Evolutionary conservation across 2,113 vertebrate genomes (phyloP).

Genomic region (Rynchops niger): DNA sequence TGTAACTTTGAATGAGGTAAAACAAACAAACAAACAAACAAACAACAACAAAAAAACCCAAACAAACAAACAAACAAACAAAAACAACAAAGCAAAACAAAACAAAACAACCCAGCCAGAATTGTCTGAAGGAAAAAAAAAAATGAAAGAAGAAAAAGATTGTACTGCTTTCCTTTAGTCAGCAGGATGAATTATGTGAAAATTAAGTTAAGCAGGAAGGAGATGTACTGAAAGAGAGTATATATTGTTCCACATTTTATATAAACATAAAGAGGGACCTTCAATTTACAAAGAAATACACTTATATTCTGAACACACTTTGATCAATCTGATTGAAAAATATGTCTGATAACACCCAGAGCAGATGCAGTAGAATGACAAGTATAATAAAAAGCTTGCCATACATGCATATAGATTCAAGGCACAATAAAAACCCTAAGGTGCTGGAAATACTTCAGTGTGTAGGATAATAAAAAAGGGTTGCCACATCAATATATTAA

Average conservation of each 20-base stretch:
- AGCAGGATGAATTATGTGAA: background rate
- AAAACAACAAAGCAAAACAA: background rate
- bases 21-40: background rate
- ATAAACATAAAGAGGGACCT: background rate
- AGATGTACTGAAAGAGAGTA: background rate
- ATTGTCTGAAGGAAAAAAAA: background rate
- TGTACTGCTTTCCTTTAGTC: background rate
- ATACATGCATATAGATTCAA: background rate
- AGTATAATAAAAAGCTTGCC: constrained; percentile 34
- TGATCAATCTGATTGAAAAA: constrained; percentile 58
- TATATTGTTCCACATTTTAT: constrained; percentile 12
- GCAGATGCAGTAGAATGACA: background rate
- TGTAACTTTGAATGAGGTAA: background rate
- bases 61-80: background rate
- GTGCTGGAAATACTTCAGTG: constrained; percentile 11
- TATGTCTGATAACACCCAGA: constrained; percentile 8
- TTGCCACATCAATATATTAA: background rate
- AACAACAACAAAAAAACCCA: too few species aligned
- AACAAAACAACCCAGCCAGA: background rate
- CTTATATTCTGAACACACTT: constrained; percentile 26
- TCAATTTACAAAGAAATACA: constrained; percentile 8
- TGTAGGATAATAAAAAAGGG: background rate
- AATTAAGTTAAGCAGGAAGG: background rate
- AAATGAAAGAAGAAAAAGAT: background rate
- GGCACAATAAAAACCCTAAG: background rate